A percentile compares a stretch with the other conserved stretches of the same genome.
Evolutionary conservation across 2,888 invertebrate species (phyloP).

Genomic region (Thera britannica): DNA sequence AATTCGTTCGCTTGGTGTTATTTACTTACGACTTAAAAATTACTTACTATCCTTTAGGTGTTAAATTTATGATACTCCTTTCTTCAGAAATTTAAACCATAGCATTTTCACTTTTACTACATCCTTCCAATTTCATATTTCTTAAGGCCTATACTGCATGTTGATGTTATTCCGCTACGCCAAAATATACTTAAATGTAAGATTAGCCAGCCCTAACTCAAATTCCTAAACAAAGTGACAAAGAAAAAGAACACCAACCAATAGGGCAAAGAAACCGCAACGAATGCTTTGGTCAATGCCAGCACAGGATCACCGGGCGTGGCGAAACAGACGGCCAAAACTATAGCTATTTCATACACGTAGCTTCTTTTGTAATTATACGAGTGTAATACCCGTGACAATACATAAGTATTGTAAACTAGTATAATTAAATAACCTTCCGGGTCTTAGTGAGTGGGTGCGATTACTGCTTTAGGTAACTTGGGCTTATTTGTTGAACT

Average conservation of each 20-base stretch:
- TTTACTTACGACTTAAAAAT: too few species aligned
- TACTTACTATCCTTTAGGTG: too few species aligned
- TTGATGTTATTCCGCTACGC: too few species aligned
- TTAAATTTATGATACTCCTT: too few species aligned
- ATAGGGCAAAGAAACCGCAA: constrained; percentile 47
- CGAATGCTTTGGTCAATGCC: constrained; percentile 57
- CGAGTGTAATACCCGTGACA: constrained; percentile 35
- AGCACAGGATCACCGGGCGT: constrained; percentile 46
- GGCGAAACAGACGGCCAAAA: constrained; percentile 45
- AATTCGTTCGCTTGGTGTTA: too few species aligned
- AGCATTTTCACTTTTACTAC: too few species aligned
- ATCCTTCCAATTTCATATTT: too few species aligned
- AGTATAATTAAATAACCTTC: constrained; percentile 53
- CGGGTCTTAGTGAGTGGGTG: constrained; percentile 64
- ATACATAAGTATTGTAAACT: background rate
- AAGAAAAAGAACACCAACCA: constrained; percentile 36
- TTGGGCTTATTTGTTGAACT: constrained; percentile 46
- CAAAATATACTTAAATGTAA: background rate
- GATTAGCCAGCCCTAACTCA: constrained; percentile 45
- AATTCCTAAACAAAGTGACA: constrained; percentile 44
- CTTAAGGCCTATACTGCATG: too few species aligned
- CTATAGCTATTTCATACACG: constrained; percentile 40
- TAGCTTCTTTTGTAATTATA: constrained; percentile 43
- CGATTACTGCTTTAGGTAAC: constrained; percentile 67
- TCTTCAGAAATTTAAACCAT: too few species aligned